Percentiles rank a stretch among this genome's conserved stretches.
Evolutionary conservation across 2,113 vertebrate species (phyloP).

Genomic region (Miniopterus natalensis): DNA sequence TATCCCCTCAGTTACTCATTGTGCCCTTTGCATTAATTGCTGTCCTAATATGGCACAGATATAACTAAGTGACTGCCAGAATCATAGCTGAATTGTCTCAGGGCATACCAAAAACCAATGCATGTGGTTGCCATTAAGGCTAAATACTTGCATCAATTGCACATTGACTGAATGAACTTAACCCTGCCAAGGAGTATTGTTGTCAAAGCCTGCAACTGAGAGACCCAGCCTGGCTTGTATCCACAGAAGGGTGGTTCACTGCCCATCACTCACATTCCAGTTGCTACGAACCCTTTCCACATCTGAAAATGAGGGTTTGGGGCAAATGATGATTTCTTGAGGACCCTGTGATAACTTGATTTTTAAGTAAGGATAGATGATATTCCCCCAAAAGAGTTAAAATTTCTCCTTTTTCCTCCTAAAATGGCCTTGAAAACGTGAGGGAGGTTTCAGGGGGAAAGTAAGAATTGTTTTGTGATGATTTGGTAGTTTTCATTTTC

Average conservation of each 20-base stretch:
- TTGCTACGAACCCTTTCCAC: background rate
- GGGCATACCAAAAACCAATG: background rate
- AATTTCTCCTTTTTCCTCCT: background rate
- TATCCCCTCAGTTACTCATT: background rate
- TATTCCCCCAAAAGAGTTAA: conserved; percentile 6
- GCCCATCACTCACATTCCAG: conserved; percentile 33
- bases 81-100: conserved; percentile 45
- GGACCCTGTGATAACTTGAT: background rate
- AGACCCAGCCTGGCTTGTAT: background rate
- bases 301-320: conserved; percentile 27
- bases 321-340: background rate
- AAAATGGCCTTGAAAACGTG: conserved; percentile 59
- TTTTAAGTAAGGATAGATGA: background rate
- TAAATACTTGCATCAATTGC: conserved; percentile 22
- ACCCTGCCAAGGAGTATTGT: conserved; percentile 55
- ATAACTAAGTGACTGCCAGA: conserved; percentile 57
- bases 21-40: conserved; percentile 30
- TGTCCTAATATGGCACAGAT: conserved; percentile 30
- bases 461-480: conserved; percentile 33
- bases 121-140: conserved; percentile 42
- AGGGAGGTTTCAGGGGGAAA: conserved; percentile 36
- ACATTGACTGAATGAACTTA: conserved; percentile 38
- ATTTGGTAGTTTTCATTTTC: conserved; percentile 38
- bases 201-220: conserved; percentile 30
- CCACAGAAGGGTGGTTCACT: background rate